Evolutionary conservation across 2,888 invertebrate genomes (phyloP).

Genomic region (Keiferia lycopersicella): DNA sequence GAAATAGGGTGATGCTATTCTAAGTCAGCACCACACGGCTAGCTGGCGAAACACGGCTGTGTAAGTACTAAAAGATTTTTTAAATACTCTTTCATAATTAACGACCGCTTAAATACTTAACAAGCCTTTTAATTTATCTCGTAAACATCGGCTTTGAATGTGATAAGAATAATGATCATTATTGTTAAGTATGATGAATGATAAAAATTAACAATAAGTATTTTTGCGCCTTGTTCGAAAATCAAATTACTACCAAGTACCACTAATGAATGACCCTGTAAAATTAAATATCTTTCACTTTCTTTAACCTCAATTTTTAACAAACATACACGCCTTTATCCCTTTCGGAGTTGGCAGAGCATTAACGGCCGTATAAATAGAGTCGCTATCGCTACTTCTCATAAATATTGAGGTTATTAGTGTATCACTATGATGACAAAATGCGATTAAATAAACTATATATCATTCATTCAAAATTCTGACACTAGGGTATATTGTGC

Average conservation of each 20-base stretch:
- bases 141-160: background rate
- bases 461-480: too few relatives aligned
- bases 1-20: too few relatives aligned
- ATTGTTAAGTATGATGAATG: conserved; percentile 12
- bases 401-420: too few relatives aligned
- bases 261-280: background rate
- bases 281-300: conserved; percentile 11
- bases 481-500: too few relatives aligned
- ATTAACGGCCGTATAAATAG: too few relatives aligned
- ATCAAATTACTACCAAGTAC: conserved; percentile 2
- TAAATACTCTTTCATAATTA: background rate
- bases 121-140: conserved; percentile 4
- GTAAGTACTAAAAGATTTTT: background rate
- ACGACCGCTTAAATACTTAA: background rate
- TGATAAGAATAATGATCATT: conserved; percentile 43
- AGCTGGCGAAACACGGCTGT: too few relatives aligned
- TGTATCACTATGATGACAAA: too few relatives aligned
- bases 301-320: conserved; percentile 2
- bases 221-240: background rate
- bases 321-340: too few relatives aligned
- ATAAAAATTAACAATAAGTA: background rate
- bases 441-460: too few relatives aligned
- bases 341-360: too few relatives aligned
- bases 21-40: too few relatives aligned
- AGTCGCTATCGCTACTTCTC: too few relatives aligned